A percentile compares a stretch with the other conserved stretches of the same genome.
Evolutionary conservation across 2,797 vertebrate genomes (phyloP).

Genomic region (Mionectes olivaceus): DNA sequence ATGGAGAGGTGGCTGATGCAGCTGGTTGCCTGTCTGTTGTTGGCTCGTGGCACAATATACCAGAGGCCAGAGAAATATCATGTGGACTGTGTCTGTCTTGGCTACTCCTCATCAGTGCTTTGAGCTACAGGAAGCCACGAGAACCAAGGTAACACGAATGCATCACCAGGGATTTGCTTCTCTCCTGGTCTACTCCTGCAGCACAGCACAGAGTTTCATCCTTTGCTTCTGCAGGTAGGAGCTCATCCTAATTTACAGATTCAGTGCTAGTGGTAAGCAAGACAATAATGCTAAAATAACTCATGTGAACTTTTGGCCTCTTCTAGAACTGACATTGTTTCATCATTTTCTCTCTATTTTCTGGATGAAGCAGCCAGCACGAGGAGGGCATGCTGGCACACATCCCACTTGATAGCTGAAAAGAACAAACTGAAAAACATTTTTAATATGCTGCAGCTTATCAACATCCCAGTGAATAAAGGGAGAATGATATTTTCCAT

Average conservation of each 20-base stretch:
- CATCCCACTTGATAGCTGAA: neutral
- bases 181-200: neutral
- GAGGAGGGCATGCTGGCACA: neutral
- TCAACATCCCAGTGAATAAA: neutral
- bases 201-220: neutral
- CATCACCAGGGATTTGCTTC: neutral
- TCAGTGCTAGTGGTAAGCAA: neutral
- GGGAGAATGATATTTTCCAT: neutral
- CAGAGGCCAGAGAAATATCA: neutral
- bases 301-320: neutral
- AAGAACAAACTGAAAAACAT: slow-evolving; percentile 11
- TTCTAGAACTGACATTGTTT: neutral
- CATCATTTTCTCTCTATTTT: neutral
- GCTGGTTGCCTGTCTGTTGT: neutral
- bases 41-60: neutral
- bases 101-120: neutral
- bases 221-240: slow-evolving; percentile 17
- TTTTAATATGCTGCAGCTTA: slow-evolving; percentile 17
- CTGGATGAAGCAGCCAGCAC: neutral
- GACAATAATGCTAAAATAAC: neutral
- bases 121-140: neutral
- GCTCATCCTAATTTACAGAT: neutral
- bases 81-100: neutral
- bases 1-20: neutral
- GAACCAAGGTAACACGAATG: accelerated